A percentile compares a stretch with the other conserved stretches of the same genome.
These are phyloP conservation scores for Clostera curtula DNA, from an alignment of 2,888 invertebrate species.

Conservation along the genomic window DNA sequence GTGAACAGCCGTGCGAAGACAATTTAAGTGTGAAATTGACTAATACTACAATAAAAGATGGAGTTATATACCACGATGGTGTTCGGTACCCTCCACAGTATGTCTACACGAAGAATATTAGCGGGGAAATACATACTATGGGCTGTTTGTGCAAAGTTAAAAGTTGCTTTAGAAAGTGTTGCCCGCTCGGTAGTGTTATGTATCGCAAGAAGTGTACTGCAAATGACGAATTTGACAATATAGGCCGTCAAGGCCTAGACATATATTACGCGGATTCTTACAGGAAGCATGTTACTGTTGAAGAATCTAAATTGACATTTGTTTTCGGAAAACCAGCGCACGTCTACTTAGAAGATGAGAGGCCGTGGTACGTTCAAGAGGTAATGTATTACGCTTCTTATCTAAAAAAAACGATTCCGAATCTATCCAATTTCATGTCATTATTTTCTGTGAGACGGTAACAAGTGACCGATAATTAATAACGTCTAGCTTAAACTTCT, in stretches of 20 bases:
- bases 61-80: conserved; percentile 22
- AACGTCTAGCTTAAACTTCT: too few relatives aligned
- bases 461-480: too few relatives aligned
- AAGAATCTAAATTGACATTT: conserved; percentile 24
- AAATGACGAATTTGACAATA: conserved; percentile 23
- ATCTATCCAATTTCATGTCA: too few relatives aligned
- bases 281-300: conserved; percentile 24
- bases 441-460: too few relatives aligned
- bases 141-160: conserved; percentile 48
- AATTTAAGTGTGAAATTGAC: conserved; percentile 38
- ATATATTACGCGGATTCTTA: conserved; percentile 27
- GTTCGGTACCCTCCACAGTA: conserved; percentile 23
- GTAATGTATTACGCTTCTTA: conserved; percentile 24
- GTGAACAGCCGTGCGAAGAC: conserved; percentile 29
- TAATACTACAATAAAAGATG: conserved; percentile 28
- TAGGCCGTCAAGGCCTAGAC: conserved; percentile 29
- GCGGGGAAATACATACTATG: conserved; percentile 32
- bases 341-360: conserved; percentile 29
- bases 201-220: conserved; percentile 22
- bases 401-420: too few relatives aligned
- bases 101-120: conserved; percentile 34
- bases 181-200: conserved; percentile 34
- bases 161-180: conserved; percentile 54
- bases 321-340: conserved; percentile 29
- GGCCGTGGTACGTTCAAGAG: conserved; percentile 44